Evolutionary conservation across 2,113 vertebrate genomes (phyloP).

Genomic region (Muntiacus muntjak): DNA sequence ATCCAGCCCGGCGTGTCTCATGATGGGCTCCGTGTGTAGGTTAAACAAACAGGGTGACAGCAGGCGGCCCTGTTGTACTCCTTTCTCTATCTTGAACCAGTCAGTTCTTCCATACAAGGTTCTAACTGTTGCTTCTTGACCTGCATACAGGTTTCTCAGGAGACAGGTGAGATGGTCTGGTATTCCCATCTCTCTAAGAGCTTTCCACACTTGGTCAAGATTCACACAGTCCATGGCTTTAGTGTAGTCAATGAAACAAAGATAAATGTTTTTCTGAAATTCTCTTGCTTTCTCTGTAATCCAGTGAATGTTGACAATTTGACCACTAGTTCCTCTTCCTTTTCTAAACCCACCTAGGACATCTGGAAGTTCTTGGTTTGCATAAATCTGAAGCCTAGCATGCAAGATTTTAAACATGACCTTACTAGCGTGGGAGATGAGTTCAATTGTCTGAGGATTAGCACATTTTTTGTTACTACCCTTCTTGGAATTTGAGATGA

Average conservation of each 20-base stretch:
- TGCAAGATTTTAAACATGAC: background rate
- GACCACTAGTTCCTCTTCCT: background rate
- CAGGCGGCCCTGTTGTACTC: background rate
- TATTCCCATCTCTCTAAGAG: background rate
- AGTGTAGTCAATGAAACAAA: background rate
- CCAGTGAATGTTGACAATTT: background rate
- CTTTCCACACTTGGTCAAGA: background rate
- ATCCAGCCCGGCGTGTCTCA: fast-evolving
- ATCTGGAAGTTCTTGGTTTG: background rate
- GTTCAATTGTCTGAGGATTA: fast-evolving
- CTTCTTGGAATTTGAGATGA: background rate
- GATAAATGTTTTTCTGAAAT: background rate
- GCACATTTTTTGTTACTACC: background rate
- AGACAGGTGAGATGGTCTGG: background rate
- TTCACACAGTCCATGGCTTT: background rate
- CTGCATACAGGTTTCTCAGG: fast-evolving
- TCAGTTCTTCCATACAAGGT: background rate
- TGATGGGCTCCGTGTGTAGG: fast-evolving
- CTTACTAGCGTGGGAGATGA: background rate
- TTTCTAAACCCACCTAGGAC: background rate
- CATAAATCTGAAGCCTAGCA: background rate
- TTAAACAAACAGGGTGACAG: background rate
- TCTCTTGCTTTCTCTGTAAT: background rate
- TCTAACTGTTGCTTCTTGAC: background rate
- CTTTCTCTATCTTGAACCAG: background rate